Percentiles rank a stretch among this genome's conserved stretches.
phyloP scores from a whole-genome alignment of 2,797 vertebrate species.

The Rhinella marina region DNA sequence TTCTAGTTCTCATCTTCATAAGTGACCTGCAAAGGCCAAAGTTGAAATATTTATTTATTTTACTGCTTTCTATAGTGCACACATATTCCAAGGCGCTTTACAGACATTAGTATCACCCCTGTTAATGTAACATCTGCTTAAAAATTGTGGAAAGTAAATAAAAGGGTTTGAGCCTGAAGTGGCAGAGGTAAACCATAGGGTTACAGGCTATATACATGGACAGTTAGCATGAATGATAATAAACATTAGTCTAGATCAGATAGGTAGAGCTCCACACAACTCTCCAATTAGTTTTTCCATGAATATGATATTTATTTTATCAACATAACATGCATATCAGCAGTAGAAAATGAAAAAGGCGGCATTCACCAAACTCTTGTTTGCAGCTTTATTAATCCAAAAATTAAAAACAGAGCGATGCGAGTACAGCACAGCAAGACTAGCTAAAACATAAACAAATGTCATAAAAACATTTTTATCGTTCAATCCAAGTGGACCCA shows the following conservation, averaged over 20 bases:
- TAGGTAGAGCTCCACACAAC: not conserved
- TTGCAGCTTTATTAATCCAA: too few species aligned
- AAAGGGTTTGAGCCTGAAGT: slow-evolving; percentile 5
- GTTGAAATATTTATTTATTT: not conserved
- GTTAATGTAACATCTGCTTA: not conserved
- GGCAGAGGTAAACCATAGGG: not conserved
- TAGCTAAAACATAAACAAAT: too few species aligned
- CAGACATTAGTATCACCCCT: not conserved
- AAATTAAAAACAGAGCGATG: too few species aligned
- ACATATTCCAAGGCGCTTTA: too few species aligned
- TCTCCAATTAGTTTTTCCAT: not conserved
- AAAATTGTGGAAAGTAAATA: not conserved
- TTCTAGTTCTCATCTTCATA: not conserved
- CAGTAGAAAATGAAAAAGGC: too few species aligned
- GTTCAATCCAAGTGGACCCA: too few species aligned
- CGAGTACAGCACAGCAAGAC: too few species aligned
- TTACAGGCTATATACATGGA: slow-evolving; percentile 15
- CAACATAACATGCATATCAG: slow-evolving; percentile 47
- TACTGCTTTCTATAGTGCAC: too few species aligned
- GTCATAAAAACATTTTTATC: too few species aligned
- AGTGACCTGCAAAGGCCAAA: not conserved
- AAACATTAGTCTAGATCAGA: slow-evolving; percentile 57
- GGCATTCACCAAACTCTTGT: too few species aligned
- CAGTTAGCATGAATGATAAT: slow-evolving; percentile 46
- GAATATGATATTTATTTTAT: slow-evolving; percentile 37